Conservation (phyloP, 92 coral and sea anemone genomes). For the Meandrina meandrites region DNA sequence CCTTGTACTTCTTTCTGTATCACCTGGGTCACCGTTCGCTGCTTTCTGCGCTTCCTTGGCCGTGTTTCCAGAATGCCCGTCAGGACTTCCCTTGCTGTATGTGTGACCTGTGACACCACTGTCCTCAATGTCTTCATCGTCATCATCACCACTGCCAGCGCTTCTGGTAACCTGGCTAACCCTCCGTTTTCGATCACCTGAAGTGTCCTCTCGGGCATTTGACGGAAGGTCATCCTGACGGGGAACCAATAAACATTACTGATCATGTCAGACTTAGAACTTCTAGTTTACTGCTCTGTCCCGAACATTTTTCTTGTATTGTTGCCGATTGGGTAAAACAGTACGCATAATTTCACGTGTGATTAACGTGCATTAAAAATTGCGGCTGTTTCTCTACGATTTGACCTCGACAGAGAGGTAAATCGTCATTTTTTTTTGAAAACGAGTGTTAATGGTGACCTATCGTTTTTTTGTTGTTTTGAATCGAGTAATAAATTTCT, state of each 20-base stretch:
- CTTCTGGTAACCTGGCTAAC: not conserved
- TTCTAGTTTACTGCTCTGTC: no score
- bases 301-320: no score
- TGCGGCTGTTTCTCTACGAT: no score
- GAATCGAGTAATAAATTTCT: no score
- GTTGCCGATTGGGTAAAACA: no score
- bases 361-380: no score
- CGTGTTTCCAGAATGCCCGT: not conserved
- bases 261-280: no score
- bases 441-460: no score
- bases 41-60: not conserved
- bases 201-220: not conserved
- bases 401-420: no score
- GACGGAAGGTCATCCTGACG: not conserved
- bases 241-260: not conserved
- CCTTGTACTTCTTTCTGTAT: constrained; percentile 1
- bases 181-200: not conserved
- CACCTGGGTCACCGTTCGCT: not conserved
- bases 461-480: no score
- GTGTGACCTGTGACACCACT: not conserved
- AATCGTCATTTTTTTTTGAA: no score
- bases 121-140: not conserved
- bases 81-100: not conserved
- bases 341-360: no score
- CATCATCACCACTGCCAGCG: not conserved